Evolutionary conservation across 2,888 invertebrate species (phyloP), one percentile per base, ranked within the genome.

Genomic region (Drosophila testacea): DNA sequence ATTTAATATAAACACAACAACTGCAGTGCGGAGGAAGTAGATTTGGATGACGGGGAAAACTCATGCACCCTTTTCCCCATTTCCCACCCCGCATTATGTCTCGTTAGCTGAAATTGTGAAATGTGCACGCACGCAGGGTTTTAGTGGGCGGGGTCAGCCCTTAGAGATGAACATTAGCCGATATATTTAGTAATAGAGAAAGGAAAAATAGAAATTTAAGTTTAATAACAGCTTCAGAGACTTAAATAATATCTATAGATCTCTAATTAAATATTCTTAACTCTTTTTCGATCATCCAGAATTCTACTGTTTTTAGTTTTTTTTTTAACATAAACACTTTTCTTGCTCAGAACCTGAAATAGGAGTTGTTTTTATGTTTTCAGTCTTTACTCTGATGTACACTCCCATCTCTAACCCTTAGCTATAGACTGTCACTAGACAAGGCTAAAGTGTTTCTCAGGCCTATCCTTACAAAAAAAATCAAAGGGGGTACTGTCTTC

Each of bases 51-150:
- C 54, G 34, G 60, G 54, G 39, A 55, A 66, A 38, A 16, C 42
- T 59, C 13, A 50, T 51, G 22, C 27, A 47, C 10, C 50, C 32
- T n/a, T 34, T 38, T 13, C 13, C 6, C 30, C 22, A n/a, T 16
- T 27, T 6, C 11, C 41, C 32, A 6, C 44, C 75, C 47, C 56
- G 30, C 46, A 64, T 13, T 52, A 61, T 48, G 82, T 54, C 85
- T 83, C 88, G 88, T 83, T 83, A 87, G 88, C 82, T 70, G 38
- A 71, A 87, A 79, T 83, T 77, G 79, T 66, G 82, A 84, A 87
- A 84, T 84, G 82, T 87, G 82, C 82, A 83, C 82, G 82, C 82
- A 87, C 79, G 56, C 68, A 57, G 68, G 42, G 61, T 4, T 36
- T 13, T n/a, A 41, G 47, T n/a, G 13, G 46, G 16, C 36, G 48